Evolutionary conservation across 2,113 vertebrate genomes (phyloP), one percentile per base, ranked within the genome.

Genomic region (Notothenia rossii): DNA sequence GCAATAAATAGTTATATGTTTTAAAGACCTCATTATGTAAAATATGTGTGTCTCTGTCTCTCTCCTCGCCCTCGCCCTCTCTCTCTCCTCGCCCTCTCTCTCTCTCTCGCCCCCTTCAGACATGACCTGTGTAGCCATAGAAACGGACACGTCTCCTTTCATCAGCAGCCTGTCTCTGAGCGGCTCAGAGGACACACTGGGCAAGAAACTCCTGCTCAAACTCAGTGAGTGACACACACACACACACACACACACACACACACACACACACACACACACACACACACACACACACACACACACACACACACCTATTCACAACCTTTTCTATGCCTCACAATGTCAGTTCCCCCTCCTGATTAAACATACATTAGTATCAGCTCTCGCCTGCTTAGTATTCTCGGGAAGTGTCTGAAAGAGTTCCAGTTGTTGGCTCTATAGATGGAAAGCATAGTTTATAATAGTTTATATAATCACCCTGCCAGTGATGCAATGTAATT

Each of bases 151-250:
- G 0, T 94, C 88, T 50, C 96, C 96, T 75, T 91, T 93, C 0
- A 94, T 95, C 87, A 95, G 94, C 86, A 95, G 94, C 81, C 93
- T 96, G 71, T 95, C 96, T 0, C 93, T 94, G 3, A 96, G 95
- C 20, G 92, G 95, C 84, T 95, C 94, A 0, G 97, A 98, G 83
- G 97, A 98, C 77, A 96, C 92, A 0, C 85, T 98, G 93, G 96
- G 97, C 86, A 98, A 96, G 93, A 97, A 96, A 86, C 94, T 99
- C 61, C 95, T 98, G 86, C 96, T 97, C 85, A 98, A 98, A 86
- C 93, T 98, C 84, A 98, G 98, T 98, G 81, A 96, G 97, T 96
- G 67, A 66, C 65, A 60, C 54, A 33, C 72, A 45, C 29, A 62
- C 62, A 43, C 78, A 64, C 72, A 72, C 56, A 74, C 75, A 46